Evolutionary conservation across 2,797 vertebrate species (phyloP).

Genomic region (Danio kyathit): DNA sequence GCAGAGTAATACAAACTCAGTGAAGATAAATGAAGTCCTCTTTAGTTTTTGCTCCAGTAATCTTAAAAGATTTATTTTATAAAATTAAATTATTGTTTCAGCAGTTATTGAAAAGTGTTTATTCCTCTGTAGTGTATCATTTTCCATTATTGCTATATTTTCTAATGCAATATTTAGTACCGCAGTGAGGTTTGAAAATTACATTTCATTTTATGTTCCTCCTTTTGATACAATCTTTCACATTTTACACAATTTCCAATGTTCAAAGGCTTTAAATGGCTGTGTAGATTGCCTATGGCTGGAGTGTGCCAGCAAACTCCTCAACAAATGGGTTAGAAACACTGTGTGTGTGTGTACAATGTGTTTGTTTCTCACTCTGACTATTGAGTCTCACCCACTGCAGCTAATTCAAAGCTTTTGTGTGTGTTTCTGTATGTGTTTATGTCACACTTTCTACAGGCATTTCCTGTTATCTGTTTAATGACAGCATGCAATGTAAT

Average conservation of each 20-base stretch:
- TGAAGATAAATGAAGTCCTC: background rate
- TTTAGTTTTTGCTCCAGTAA: slow-evolving; percentile 1
- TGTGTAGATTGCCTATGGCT: background rate
- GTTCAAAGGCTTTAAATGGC: background rate
- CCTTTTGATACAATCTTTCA: background rate
- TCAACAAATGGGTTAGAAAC: background rate
- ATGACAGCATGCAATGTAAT: slow-evolving; percentile 63
- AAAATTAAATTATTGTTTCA: background rate
- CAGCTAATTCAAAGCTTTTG: slow-evolving; percentile 47
- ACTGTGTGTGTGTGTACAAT: background rate
- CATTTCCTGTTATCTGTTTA: slow-evolving; percentile 58
- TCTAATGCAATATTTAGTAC: background rate
- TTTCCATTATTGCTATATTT: background rate
- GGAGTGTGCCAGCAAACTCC: background rate
- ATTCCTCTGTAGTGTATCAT: too few species aligned
- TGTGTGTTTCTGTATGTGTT: slow-evolving; percentile 41
- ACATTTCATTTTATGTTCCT: background rate
- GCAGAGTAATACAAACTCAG: background rate
- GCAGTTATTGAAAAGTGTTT: background rate
- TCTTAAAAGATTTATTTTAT: background rate
- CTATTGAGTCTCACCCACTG: background rate
- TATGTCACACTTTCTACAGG: slow-evolving; percentile 42
- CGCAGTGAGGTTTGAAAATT: background rate
- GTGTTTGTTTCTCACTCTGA: background rate
- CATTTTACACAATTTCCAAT: background rate